phyloP scores from a whole-genome alignment of 2,888 invertebrate genomes.

The Drosophila seclusa region DNA sequence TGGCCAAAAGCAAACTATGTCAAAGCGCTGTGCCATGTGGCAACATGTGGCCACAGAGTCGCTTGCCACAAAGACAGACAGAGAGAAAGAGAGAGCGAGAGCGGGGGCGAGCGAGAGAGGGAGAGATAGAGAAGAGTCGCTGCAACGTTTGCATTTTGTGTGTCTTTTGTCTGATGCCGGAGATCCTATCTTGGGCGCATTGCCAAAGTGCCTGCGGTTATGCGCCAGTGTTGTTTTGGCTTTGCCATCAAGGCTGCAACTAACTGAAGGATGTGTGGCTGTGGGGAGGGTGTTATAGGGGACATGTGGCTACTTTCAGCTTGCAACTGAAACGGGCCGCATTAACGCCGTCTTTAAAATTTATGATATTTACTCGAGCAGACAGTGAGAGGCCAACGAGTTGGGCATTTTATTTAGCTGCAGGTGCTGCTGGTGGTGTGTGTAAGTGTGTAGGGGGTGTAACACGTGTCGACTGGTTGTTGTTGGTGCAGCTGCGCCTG shows the following conservation, averaged over 20 bases:
- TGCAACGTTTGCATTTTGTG: constrained; percentile 27
- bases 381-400: constrained; percentile 48
- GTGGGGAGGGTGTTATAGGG: not conserved
- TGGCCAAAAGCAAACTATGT: constrained; percentile 49
- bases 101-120: not conserved
- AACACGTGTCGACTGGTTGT: constrained; percentile 35
- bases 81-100: not conserved
- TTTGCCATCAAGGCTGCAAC: constrained; percentile 49
- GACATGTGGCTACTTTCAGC: constrained; percentile 21
- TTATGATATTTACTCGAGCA: constrained; percentile 78
- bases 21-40: constrained; percentile 48
- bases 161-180: constrained; percentile 35
- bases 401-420: constrained; percentile 13
- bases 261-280: constrained; percentile 4
- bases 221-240: constrained; percentile 58
- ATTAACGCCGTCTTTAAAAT: constrained; percentile 78
- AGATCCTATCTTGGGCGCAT: constrained; percentile 52
- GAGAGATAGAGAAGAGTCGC: not conserved
- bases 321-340: constrained; percentile 55
- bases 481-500: constrained; percentile 3
- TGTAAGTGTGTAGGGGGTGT: constrained; percentile 6
- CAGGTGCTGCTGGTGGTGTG: not conserved
- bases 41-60: constrained; percentile 50
- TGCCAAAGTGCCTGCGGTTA: constrained; percentile 78
- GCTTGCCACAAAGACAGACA: constrained; percentile 7